Conservation (phyloP, 2,113 vertebrate genomes). For the Zosterops hypoxanthus region DNA sequence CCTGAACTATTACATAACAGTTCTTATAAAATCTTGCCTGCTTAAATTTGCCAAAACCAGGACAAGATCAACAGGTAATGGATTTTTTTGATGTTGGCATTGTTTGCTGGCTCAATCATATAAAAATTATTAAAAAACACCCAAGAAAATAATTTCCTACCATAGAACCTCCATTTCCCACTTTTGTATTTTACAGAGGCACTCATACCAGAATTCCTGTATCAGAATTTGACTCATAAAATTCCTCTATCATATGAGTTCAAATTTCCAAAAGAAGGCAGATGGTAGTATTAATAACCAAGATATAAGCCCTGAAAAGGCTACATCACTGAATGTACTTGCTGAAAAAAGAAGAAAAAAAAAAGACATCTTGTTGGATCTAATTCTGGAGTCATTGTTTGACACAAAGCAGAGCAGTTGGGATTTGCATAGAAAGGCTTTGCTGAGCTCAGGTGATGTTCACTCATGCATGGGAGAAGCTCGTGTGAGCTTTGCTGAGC, state of each 20-base stretch:
- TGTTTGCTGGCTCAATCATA: background rate
- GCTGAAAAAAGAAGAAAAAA: background rate
- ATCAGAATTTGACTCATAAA: constrained; percentile 14
- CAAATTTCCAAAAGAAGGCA: constrained; percentile 24
- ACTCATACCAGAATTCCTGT: constrained; percentile 11
- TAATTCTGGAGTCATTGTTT: constrained; percentile 20
- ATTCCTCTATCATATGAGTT: constrained; percentile 35
- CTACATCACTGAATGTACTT: background rate
- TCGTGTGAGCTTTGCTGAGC: background rate
- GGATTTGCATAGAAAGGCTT: constrained; percentile 15
- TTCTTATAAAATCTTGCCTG: background rate
- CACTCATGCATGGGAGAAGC: background rate
- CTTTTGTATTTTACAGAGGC: constrained; percentile 6
- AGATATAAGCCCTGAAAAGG: background rate
- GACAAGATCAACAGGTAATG: background rate
- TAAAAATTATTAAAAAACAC: background rate
- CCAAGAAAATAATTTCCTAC: background rate
- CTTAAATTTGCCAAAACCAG: background rate
- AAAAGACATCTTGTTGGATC: background rate
- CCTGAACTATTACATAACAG: background rate
- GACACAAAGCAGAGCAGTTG: background rate
- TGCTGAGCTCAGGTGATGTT: background rate
- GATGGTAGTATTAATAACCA: constrained; percentile 6
- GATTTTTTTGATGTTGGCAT: background rate
- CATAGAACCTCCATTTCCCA: background rate